phyloP scores from a whole-genome alignment of 2,888 invertebrate genomes.

The Pterostichus madidus region DNA sequence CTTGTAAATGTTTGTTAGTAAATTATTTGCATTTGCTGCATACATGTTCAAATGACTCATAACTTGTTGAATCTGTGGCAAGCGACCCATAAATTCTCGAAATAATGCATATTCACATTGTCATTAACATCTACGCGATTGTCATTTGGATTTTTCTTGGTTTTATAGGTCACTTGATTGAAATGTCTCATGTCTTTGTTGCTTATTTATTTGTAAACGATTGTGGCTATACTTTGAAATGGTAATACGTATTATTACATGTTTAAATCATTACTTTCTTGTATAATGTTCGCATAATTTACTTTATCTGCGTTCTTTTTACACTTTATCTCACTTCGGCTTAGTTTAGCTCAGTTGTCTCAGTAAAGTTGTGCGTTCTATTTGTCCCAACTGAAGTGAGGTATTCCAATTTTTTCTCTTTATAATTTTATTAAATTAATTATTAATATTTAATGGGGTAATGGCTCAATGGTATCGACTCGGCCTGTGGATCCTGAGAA shows the following conservation, averaged over 20 bases:
- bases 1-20: slow-evolving; percentile 54
- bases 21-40: slow-evolving; percentile 60
- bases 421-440: too few relatives aligned
- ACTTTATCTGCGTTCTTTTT: too few relatives aligned
- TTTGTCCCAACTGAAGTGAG: too few relatives aligned
- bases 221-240: neutral
- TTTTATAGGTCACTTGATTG: neutral
- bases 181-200: neutral
- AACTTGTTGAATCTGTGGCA: slow-evolving; percentile 64
- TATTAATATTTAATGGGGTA: too few relatives aligned
- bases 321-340: too few relatives aligned
- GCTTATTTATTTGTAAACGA: neutral
- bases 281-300: too few relatives aligned
- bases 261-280: too few relatives aligned
- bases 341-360: too few relatives aligned
- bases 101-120: slow-evolving; percentile 55
- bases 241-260: neutral
- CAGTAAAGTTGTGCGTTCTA: too few relatives aligned
- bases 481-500: too few relatives aligned
- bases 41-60: slow-evolving; percentile 63
- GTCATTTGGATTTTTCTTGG: neutral
- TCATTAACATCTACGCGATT: slow-evolving; percentile 32
- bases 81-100: slow-evolving; percentile 49
- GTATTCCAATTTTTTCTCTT: too few relatives aligned
- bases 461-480: too few relatives aligned